Percentiles rank a stretch among this genome's conserved stretches.
Conservation (phyloP, 2,797 vertebrate species). For the Acrocephalus scirpaceus region DNA sequence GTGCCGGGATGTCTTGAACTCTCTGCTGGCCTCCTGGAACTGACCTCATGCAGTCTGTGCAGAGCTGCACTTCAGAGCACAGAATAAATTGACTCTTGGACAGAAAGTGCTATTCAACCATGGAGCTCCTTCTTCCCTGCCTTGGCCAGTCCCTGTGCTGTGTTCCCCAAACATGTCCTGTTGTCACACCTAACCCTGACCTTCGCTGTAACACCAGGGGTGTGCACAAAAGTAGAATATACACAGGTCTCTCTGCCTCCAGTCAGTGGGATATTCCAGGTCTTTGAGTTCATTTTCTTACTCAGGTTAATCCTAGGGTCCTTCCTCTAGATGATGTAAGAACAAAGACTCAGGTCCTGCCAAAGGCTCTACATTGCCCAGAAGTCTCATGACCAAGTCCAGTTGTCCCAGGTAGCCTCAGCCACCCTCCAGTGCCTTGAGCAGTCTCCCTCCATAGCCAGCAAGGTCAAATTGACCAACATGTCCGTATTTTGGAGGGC, state of each 20-base stretch:
- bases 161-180: accelerated
- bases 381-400: not conserved
- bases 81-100: not conserved
- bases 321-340: not conserved
- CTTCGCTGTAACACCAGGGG: not conserved
- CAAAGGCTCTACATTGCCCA: not conserved
- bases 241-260: not conserved
- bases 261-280: not conserved
- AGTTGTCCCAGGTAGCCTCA: not conserved
- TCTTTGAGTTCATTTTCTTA: not conserved
- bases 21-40: not conserved
- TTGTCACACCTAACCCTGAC: not conserved
- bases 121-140: not conserved
- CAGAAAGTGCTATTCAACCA: not conserved
- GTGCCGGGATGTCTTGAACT: not conserved
- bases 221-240: not conserved
- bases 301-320: not conserved
- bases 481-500: not conserved
- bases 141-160: not conserved
- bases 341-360: not conserved
- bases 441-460: not conserved
- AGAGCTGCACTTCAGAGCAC: not conserved
- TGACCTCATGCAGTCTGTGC: not conserved
- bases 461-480: not conserved
- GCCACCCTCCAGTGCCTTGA: not conserved